phyloP scores from a whole-genome alignment of 2,797 vertebrate genomes.

The Rhinoraja longicauda region DNA sequence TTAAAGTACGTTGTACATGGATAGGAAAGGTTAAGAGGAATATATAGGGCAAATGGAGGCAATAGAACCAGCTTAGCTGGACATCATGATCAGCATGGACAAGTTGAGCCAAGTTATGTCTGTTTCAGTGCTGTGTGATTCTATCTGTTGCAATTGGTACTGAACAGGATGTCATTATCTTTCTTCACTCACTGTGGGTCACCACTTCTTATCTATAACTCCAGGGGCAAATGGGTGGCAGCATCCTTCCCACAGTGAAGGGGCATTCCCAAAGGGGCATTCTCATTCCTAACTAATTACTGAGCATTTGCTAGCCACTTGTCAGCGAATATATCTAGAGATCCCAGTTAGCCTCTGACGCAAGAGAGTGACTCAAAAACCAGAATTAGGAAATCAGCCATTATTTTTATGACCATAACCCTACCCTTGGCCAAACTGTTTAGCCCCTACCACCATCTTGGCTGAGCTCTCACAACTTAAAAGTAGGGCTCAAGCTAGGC shows the following conservation, averaged over 20 bases:
- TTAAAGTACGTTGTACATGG: too few relatives aligned
- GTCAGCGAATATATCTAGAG: not conserved
- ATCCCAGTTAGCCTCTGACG: not conserved
- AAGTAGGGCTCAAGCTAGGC: not conserved
- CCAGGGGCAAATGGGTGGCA: not conserved
- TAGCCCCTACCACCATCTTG: not conserved
- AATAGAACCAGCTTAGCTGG: too few relatives aligned
- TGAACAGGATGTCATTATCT: not conserved
- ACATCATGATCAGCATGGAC: too few relatives aligned
- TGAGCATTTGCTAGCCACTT: not conserved
- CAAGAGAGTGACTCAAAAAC: not conserved
- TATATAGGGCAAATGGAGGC: too few relatives aligned
- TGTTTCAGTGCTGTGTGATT: too few relatives aligned
- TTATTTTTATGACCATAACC: not conserved
- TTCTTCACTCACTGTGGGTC: not conserved
- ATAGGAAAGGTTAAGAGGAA: too few relatives aligned
- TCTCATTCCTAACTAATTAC: not conserved
- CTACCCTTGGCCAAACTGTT: not conserved
- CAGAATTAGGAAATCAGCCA: not conserved
- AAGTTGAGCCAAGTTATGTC: too few relatives aligned
- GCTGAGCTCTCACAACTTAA: not conserved
- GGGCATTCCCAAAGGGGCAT: not conserved
- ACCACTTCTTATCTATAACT: not conserved
- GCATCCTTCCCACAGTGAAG: too few relatives aligned
- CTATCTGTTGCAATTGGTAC: too few relatives aligned